phyloP scores from a whole-genome alignment of 1,140 invertebrate genomes.

The Pogonognathellus flavescens region DNA sequence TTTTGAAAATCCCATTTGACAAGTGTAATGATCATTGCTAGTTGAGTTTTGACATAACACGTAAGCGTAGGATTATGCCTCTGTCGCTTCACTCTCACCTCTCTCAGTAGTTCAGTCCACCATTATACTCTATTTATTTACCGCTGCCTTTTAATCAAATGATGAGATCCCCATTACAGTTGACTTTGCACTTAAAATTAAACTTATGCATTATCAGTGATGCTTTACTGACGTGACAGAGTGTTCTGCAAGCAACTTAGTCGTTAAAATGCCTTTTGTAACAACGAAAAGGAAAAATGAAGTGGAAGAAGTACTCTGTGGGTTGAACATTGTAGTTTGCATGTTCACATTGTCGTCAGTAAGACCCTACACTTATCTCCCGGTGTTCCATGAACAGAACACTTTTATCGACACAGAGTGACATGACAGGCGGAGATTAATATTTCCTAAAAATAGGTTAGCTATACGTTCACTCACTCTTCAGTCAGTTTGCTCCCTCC shows the following conservation, averaged over 20 bases:
- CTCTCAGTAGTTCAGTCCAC: not conserved
- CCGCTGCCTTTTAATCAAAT: not conserved
- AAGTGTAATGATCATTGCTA: slow-evolving; percentile 27
- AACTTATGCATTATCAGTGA: too few relatives aligned
- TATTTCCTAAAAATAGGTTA: slow-evolving; percentile 46
- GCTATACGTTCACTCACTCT: slow-evolving; percentile 20
- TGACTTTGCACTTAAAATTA: too few relatives aligned
- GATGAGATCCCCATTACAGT: not conserved
- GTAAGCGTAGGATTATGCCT: not conserved
- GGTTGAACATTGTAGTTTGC: not conserved
- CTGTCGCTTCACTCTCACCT: not conserved
- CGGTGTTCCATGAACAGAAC: slow-evolving; percentile 23
- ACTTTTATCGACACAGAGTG: slow-evolving; percentile 36
- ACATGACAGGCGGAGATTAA: slow-evolving; percentile 44
- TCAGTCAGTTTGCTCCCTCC: slow-evolving; percentile 27
- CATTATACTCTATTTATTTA: not conserved
- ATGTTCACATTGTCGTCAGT: not conserved
- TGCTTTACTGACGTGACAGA: too few relatives aligned
- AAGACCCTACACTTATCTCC: slow-evolving; percentile 6
- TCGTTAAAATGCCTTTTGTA: too few relatives aligned
- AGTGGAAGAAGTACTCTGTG: too few relatives aligned
- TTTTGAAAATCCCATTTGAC: slow-evolving; percentile 32
- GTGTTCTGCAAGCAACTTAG: too few relatives aligned
- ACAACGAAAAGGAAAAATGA: too few relatives aligned
- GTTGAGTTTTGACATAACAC: slow-evolving; percentile 20